Base-by-base conservation (phyloP, 2,113 vertebrate genomes). In the Syrmaticus mikado region DNA sequence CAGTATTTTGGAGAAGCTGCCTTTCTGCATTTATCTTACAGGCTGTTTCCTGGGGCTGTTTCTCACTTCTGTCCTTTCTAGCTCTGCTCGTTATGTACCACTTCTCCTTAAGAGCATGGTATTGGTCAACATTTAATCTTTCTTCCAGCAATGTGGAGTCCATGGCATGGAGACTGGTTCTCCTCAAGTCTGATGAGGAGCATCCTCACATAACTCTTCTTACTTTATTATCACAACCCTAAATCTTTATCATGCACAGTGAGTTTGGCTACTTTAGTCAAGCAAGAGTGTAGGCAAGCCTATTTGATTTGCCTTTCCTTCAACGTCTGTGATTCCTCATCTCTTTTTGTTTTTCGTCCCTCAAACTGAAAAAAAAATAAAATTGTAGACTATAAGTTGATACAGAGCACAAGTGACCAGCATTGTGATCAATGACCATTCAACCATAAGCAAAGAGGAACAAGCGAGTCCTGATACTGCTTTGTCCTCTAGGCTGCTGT, bases 401-500 rank as follows among this genome's bases (percentile, higher is more conserved):
- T 57, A 50, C 0, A 86, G 64, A 95, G 30, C 16, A 50, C 67
- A 78, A 96, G 66, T 87, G 88, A 88, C 67, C 85, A 79, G 58
- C 2, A 0, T 25, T 72, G 46, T 79, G 86, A 84, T 76, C 92
- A 87, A 14, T 79, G 77, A 86, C 62, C 83, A 79, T 34, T 53
- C 73, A 93, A 72, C 86, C 85, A 84, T 84, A 13, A 82, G 48
- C 55, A 82, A 91, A 79, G 67, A 73, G 8, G 13, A 68, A 50
- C 7, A 72, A 91, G 46, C 20, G 52, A 94, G 48, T 40, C 10
- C 45, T 52, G 20, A 55, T 13, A 85, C 17, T 3, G 13, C 25
- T 83, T 81, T 43, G 85, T 25, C 71, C 90, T 81, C 74, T 58
- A 73, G 82, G 93, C 89, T 85, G 64, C 85, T 95, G 85, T 87